A percentile compares a stretch with the other conserved stretches of the same genome.
These are phyloP conservation scores for Ornithoptera alexandrae DNA, from an alignment of 2,888 invertebrate genomes.

Conservation along the genomic window DNA sequence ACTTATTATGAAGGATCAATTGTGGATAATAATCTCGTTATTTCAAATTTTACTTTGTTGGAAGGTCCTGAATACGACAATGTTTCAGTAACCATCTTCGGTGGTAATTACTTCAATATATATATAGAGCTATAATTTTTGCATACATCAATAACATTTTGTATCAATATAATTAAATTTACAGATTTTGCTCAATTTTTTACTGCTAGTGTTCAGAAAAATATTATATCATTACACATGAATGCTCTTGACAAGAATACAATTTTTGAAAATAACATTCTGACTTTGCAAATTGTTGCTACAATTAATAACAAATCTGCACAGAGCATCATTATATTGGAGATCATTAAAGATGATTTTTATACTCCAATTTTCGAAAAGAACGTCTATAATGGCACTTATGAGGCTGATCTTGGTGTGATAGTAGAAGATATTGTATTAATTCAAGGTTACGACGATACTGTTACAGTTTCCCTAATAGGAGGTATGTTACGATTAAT, in stretches of 20 bases:
- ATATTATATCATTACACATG: conserved; percentile 51
- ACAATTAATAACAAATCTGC: conserved; percentile 43
- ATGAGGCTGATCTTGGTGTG: conserved; percentile 45
- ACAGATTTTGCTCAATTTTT: conserved; percentile 51
- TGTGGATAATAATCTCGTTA: conserved; percentile 44
- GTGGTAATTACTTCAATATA: conserved; percentile 41
- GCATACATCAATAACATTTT: neutral
- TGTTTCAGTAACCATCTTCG: conserved; percentile 39
- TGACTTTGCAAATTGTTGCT: conserved; percentile 51
- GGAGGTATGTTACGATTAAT: conserved; percentile 54
- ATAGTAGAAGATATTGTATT: conserved; percentile 48
- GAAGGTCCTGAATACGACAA: conserved; percentile 48
- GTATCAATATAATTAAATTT: conserved; percentile 34
- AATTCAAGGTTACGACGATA: conserved; percentile 56
- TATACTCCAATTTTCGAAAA: conserved; percentile 55
- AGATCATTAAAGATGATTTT: conserved; percentile 58
- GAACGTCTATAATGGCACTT: conserved; percentile 51
- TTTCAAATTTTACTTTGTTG: conserved; percentile 43
- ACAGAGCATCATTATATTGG: conserved; percentile 50
- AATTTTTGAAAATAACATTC: conserved; percentile 50
- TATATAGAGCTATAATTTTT: neutral
- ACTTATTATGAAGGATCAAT: conserved; percentile 52
- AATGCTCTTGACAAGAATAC: conserved; percentile 40
- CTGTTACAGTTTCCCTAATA: conserved; percentile 43
- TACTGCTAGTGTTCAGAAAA: conserved; percentile 38